Percentiles rank a stretch among this genome's conserved stretches.
phyloP scores from a whole-genome alignment of 2,113 vertebrate genomes.

The Meriones unguiculatus region DNA sequence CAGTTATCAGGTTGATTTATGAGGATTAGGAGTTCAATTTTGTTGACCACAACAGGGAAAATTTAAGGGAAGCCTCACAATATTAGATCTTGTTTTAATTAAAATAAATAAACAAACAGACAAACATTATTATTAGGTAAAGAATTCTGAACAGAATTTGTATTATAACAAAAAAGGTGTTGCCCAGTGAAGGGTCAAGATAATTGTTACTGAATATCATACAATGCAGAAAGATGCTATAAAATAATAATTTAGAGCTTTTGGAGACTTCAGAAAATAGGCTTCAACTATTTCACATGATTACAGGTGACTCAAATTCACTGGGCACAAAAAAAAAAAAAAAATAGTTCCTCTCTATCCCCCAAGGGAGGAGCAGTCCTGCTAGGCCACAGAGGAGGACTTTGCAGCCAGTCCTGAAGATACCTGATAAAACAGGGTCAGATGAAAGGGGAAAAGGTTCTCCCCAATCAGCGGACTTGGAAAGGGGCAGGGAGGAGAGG shows the following conservation, averaged over 20 bases:
- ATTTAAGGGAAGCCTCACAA: not conserved
- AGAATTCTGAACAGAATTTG: not conserved
- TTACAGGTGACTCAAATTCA: not conserved
- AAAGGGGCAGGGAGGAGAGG: no score
- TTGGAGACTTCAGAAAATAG: fast-evolving
- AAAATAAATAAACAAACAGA: not conserved
- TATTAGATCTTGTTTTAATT: not conserved
- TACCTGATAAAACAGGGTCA: no score
- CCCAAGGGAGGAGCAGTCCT: no score
- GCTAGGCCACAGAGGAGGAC: no score
- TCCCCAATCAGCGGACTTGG: no score
- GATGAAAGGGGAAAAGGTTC: no score
- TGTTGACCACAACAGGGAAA: not conserved
- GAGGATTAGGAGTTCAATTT: no score
- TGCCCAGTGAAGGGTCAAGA: not conserved
- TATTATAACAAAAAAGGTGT: not conserved
- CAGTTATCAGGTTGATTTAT: not conserved
- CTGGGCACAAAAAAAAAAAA: not conserved
- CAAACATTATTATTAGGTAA: not conserved
- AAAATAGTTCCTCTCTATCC: no score
- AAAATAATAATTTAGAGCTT: fast-evolving
- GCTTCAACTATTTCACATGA: not conserved
- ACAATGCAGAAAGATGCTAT: not conserved
- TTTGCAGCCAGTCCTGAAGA: no score
- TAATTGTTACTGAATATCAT: not conserved